A percentile compares a stretch with the other conserved stretches of the same genome.
phyloP scores from a whole-genome alignment of 2,113 vertebrate species.

The Trematocara stigmaticum region DNA sequence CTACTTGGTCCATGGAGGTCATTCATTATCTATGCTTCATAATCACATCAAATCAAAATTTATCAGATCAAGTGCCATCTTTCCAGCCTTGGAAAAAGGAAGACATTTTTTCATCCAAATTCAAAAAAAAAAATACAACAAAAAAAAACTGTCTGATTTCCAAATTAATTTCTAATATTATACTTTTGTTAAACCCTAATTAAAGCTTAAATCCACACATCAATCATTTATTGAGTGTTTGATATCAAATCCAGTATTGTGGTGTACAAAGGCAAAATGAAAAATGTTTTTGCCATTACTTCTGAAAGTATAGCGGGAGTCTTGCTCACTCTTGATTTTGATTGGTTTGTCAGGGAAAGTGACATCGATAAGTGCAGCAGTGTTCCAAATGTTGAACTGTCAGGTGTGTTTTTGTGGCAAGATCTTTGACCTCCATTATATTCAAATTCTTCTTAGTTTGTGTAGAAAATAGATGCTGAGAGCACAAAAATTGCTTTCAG shows the following conservation, averaged over 20 bases:
- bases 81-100: background rate
- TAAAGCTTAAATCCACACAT: background rate
- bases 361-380: background rate
- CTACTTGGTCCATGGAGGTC: background rate
- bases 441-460: background rate
- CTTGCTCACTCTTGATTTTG: background rate
- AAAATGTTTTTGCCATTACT: background rate
- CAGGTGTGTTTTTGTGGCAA: background rate
- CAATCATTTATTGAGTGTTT: background rate
- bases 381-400: background rate
- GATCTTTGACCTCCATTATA: background rate
- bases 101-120: background rate
- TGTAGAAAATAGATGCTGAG: background rate
- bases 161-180: background rate
- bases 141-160: fast-evolving
- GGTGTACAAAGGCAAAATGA: background rate
- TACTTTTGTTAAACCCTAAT: background rate
- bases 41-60: background rate
- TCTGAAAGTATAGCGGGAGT: background rate
- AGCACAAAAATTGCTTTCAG: background rate
- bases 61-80: background rate
- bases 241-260: background rate
- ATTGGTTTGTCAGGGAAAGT: background rate
- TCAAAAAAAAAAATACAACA: background rate
- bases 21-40: background rate